Percentiles rank a stretch among this genome's conserved stretches.
phyloP scores from a whole-genome alignment of 2,113 vertebrate species.

The Oryzias javanicus region DNA sequence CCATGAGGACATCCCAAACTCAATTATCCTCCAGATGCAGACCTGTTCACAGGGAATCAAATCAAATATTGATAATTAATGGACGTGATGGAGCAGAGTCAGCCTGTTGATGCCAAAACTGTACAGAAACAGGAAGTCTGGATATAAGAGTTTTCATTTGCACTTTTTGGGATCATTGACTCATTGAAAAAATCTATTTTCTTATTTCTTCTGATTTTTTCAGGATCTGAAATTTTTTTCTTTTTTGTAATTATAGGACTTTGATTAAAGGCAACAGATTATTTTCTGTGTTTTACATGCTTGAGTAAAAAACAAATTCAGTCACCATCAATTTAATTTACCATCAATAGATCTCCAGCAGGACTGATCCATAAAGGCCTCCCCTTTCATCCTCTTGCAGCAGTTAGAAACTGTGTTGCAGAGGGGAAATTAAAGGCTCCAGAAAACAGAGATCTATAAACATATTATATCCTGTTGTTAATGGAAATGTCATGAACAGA shows the following conservation, averaged over 20 bases:
- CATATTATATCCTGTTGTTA: conserved; percentile 69
- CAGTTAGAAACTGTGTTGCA: conserved; percentile 67
- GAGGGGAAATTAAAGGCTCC: conserved; percentile 68
- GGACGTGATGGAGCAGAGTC: conserved; percentile 41
- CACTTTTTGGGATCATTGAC: conserved; percentile 28
- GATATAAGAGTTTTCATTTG: conserved; percentile 24
- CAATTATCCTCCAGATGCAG: conserved; percentile 47
- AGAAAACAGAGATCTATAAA: conserved; percentile 74
- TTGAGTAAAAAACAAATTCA: too few relatives aligned
- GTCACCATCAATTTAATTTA: conserved; percentile 63
- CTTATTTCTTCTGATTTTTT: conserved; percentile 26
- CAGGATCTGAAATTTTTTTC: conserved; percentile 16
- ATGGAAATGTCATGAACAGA: conserved; percentile 72
- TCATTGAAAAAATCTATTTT: conserved; percentile 45
- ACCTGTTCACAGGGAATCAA: conserved; percentile 45
- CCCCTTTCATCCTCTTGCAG: conserved; percentile 41
- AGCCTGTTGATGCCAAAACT: conserved; percentile 51
- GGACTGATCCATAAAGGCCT: conserved; percentile 66
- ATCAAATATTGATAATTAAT: conserved; percentile 61
- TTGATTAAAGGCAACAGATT: too few relatives aligned
- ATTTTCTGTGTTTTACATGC: too few relatives aligned
- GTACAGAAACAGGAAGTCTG: conserved; percentile 61
- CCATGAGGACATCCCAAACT: conserved; percentile 39
- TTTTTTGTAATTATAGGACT: conserved; percentile 1
- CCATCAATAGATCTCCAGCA: conserved; percentile 53